Evolutionary conservation across 2,888 invertebrate species (phyloP).

Genomic region (Harmothoe impar): DNA sequence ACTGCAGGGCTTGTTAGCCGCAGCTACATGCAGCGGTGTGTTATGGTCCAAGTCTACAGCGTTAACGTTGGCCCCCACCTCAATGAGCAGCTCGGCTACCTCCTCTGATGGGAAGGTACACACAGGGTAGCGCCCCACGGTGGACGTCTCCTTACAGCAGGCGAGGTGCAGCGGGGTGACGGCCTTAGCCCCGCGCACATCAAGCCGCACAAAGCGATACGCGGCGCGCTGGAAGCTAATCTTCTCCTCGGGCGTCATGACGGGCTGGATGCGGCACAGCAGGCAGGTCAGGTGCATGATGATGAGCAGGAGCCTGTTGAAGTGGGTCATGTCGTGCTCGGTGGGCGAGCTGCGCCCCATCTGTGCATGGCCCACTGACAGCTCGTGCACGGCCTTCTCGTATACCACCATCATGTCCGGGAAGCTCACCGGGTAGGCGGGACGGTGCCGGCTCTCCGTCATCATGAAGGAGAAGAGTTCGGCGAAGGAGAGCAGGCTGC

Average conservation of each 20-base stretch:
- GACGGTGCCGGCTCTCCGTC: conserved; percentile 87
- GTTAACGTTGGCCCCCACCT: conserved; percentile 92
- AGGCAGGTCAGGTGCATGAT: conserved; percentile 87
- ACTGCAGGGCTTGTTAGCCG: conserved; percentile 89
- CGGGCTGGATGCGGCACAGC: conserved; percentile 81
- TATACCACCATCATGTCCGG: conserved; percentile 93
- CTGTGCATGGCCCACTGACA: conserved; percentile 84
- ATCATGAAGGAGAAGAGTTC: conserved; percentile 94
- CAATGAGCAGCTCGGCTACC: conserved; percentile 87
- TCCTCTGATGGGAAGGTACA: conserved; percentile 89
- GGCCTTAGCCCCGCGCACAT: conserved; percentile 85
- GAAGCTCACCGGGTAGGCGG: conserved; percentile 89
- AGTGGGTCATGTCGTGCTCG: conserved; percentile 88
- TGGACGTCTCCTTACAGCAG: conserved; percentile 90
- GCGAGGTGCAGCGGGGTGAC: conserved; percentile 88
- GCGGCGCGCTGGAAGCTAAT: conserved; percentile 88
- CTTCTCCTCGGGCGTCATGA: conserved; percentile 78
- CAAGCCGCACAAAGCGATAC: conserved; percentile 90
- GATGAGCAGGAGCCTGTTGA: conserved; percentile 93
- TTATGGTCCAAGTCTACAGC: conserved; percentile 92
- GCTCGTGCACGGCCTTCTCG: conserved; percentile 88
- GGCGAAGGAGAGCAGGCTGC: conserved; percentile 95
- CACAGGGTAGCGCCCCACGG: conserved; percentile 88
- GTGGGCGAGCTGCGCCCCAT: conserved; percentile 68
- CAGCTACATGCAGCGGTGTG: conserved; percentile 93